These are phyloP conservation scores for Homarus americanus DNA, from an alignment of 1,140 invertebrate genomes.

Conservation along the genomic window DNA sequence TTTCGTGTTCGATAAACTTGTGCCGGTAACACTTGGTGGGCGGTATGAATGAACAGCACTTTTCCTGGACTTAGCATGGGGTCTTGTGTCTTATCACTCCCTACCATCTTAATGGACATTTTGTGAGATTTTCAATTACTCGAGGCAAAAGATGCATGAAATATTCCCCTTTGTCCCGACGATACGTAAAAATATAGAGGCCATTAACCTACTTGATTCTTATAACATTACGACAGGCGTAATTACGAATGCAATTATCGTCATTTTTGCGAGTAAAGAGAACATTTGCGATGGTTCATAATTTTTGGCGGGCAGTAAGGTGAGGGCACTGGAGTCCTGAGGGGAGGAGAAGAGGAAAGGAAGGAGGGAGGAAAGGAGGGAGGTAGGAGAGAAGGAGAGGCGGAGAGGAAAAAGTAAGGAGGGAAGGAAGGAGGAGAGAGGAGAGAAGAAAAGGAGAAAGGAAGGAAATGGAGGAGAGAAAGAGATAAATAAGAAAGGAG, in stretches of 20 bases:
- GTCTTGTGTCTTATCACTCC: too few relatives aligned
- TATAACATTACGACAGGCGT: constrained; percentile 1
- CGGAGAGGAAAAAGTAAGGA: neutral
- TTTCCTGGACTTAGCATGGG: too few relatives aligned
- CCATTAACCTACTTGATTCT: neutral
- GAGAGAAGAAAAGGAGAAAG: neutral
- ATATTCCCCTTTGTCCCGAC: neutral
- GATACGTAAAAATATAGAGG: constrained; percentile 12
- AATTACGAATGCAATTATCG: constrained; percentile 21
- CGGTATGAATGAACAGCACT: neutral
- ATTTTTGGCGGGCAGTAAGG: neutral
- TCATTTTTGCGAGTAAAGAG: constrained; percentile 23
- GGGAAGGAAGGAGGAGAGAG: neutral
- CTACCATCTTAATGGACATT: too few relatives aligned
- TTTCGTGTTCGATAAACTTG: constrained; percentile 12
- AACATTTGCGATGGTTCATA: constrained; percentile 18
- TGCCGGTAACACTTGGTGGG: neutral
- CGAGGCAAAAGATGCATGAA: too few relatives aligned
- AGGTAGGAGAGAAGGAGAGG: neutral
- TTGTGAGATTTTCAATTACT: too few relatives aligned
- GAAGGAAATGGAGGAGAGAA: neutral
- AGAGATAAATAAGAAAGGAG: neutral
- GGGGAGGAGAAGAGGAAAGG: neutral
- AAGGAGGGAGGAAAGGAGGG: neutral
- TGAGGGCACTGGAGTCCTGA: neutral